Percentiles rank a stretch among this genome's conserved stretches.
phyloP scores from a whole-genome alignment of 2,113 vertebrate genomes.

The Cnemophilus loriae region DNA sequence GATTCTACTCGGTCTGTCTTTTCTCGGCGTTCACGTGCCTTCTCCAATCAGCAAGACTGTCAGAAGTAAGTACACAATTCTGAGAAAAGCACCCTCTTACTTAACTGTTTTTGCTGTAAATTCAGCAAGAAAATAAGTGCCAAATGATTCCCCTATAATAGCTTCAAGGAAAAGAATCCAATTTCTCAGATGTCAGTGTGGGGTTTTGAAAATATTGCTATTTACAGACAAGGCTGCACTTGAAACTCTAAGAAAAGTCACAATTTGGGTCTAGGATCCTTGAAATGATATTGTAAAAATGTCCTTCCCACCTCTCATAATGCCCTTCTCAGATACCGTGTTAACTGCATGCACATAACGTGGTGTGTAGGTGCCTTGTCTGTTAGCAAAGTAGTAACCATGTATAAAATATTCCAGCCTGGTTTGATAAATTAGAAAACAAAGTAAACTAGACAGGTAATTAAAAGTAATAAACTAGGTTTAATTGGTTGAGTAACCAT shows the following conservation, averaged over 20 bases:
- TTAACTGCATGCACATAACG: not conserved
- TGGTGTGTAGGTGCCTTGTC: not conserved
- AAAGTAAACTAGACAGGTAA: conserved; percentile 46
- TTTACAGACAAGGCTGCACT: not conserved
- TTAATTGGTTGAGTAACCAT: conserved; percentile 61
- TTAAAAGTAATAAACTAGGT: conserved; percentile 58
- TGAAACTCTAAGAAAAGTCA: not conserved
- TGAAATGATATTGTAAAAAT: not conserved
- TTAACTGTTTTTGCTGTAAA: not conserved
- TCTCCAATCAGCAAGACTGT: not conserved
- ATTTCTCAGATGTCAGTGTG: not conserved
- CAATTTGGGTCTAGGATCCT: not conserved
- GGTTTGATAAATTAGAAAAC: conserved; percentile 12
- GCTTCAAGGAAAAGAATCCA: not conserved
- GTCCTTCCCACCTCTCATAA: not conserved
- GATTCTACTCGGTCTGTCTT: not conserved
- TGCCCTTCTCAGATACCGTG: not conserved
- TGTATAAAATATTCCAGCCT: not conserved
- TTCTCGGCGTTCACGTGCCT: not conserved
- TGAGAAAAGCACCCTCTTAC: not conserved
- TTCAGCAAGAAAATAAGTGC: not conserved
- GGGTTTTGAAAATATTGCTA: not conserved
- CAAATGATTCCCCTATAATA: not conserved
- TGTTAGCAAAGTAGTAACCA: not conserved
- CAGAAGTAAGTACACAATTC: not conserved